Evolutionary conservation across 2,797 vertebrate genomes (phyloP).

Genomic region (Pristis pectinata): DNA sequence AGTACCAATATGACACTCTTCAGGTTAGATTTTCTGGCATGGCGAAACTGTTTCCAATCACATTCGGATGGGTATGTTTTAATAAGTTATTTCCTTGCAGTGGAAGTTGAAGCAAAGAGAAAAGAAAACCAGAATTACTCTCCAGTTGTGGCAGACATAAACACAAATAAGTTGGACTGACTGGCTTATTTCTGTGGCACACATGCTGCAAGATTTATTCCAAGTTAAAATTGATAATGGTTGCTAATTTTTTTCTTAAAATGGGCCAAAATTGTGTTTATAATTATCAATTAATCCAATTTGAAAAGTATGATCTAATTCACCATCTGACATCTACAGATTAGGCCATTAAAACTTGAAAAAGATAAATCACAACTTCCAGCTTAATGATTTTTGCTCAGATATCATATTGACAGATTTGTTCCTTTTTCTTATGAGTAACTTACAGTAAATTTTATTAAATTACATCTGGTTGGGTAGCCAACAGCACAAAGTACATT

Average conservation of each 20-base stretch:
- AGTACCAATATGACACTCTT: background rate
- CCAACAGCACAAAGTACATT: background rate
- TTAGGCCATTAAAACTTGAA: slow-evolving; percentile 15
- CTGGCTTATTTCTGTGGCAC: background rate
- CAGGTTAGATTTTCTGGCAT: background rate
- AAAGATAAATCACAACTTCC: background rate
- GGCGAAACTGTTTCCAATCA: background rate
- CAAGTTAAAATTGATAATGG: too few relatives aligned
- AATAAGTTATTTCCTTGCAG: background rate
- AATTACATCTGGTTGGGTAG: background rate
- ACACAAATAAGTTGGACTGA: background rate
- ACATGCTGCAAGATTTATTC: background rate
- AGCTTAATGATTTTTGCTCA: slow-evolving; percentile 14
- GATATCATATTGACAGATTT: background rate
- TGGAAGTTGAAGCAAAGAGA: background rate
- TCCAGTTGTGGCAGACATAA: background rate
- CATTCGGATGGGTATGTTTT: background rate
- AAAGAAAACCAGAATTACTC: background rate
- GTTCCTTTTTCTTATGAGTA: background rate
- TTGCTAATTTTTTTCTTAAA: background rate
- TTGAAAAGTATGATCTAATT: background rate
- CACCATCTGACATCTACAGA: background rate
- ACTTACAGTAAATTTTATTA: background rate
- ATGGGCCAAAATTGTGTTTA: background rate
- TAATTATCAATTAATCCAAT: background rate